phyloP scores from a whole-genome alignment of 2,888 invertebrate genomes.

The Timema podura region DNA sequence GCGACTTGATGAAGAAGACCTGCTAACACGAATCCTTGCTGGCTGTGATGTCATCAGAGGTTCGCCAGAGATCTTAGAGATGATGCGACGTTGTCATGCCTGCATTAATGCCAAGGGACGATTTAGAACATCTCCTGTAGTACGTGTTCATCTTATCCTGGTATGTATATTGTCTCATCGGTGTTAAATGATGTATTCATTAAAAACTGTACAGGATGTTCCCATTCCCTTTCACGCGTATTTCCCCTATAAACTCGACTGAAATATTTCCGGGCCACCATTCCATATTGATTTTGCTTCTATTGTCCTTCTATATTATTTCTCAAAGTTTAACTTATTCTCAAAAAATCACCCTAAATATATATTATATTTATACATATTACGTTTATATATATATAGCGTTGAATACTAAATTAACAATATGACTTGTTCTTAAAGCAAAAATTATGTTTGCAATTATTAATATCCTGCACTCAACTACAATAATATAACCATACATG shows the following conservation, averaged over 20 bases:
- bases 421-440: too few species aligned
- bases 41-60: neutral
- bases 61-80: neutral
- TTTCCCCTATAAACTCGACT: neutral
- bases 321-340: neutral
- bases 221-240: too few species aligned
- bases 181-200: too few species aligned
- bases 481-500: too few species aligned
- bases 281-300: neutral
- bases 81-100: neutral
- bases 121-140: neutral
- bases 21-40: neutral
- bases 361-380: too few species aligned
- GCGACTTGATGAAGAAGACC: neutral
- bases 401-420: too few species aligned
- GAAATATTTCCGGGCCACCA: neutral
- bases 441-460: too few species aligned
- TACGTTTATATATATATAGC: too few species aligned
- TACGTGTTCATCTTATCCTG: neutral
- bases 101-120: neutral
- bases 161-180: neutral
- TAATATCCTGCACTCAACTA: too few species aligned
- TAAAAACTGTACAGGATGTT: too few species aligned
- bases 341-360: neutral
- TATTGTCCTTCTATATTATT: neutral